phyloP scores from a whole-genome alignment of 2,888 invertebrate species.

The Gandaritis pyraliata region DNA sequence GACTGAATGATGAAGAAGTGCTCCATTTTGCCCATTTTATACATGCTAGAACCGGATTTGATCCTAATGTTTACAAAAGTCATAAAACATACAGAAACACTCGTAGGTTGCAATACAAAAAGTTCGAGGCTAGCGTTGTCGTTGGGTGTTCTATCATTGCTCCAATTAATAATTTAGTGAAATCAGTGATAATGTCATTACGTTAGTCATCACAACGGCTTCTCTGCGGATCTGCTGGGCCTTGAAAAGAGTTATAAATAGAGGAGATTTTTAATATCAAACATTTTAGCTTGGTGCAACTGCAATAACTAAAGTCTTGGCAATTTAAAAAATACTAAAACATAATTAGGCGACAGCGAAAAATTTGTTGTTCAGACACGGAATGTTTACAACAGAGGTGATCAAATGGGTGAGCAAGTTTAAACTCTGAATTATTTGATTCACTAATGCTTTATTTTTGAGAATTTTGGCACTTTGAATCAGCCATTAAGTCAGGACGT shows the following conservation, averaged over 20 bases:
- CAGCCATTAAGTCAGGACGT: too few species aligned
- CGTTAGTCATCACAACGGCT: neutral
- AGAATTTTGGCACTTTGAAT: too few species aligned
- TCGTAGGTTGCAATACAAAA: slow-evolving; percentile 15
- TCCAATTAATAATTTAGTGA: neutral
- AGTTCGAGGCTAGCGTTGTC: slow-evolving; percentile 6
- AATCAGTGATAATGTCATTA: too few species aligned
- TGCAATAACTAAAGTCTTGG: neutral
- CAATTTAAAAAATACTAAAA: neutral
- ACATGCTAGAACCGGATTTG: slow-evolving; percentile 27
- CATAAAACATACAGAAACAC: slow-evolving; percentile 9
- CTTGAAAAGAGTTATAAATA: neutral
- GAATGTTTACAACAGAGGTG: too few species aligned
- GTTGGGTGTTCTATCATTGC: neutral
- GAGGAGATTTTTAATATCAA: neutral
- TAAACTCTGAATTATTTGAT: too few species aligned
- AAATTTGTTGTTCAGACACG: too few species aligned
- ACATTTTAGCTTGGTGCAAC: neutral
- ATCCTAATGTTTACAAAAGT: slow-evolving; percentile 25
- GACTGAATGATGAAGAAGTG: slow-evolving; percentile 36
- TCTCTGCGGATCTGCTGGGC: neutral
- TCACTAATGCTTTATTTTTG: too few species aligned
- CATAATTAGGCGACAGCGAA: too few species aligned
- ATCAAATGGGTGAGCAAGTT: too few species aligned
- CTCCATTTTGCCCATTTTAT: slow-evolving; percentile 31